Conservation (phyloP, 2,888 invertebrate species). For the Phortica magna region DNA sequence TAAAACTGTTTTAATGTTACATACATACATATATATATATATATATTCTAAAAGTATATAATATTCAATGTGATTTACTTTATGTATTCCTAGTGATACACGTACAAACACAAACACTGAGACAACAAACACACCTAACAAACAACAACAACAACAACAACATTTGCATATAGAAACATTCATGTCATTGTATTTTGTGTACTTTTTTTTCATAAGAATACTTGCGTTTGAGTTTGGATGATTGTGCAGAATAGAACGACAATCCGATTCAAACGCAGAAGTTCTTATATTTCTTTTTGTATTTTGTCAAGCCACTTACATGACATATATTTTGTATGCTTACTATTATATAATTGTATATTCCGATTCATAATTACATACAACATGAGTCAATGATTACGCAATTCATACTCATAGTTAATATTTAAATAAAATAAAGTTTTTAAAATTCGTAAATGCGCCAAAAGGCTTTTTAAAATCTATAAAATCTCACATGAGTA, state of each 20-base stretch:
- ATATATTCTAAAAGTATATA: not conserved
- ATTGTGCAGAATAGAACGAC: not conserved
- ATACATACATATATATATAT: not conserved
- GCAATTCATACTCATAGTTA: too few relatives aligned
- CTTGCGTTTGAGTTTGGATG: not conserved
- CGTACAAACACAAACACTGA: not conserved
- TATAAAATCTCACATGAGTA: too few relatives aligned
- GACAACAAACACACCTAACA: not conserved
- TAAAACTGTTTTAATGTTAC: slow-evolving; percentile 9
- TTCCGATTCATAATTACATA: too few relatives aligned
- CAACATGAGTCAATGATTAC: too few relatives aligned
- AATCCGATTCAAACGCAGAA: too few relatives aligned
- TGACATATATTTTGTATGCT: too few relatives aligned
- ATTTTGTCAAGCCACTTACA: too few relatives aligned
- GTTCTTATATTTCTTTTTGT: too few relatives aligned
- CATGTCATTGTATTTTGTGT: not conserved
- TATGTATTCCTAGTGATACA: slow-evolving; percentile 12
- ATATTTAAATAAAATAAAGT: too few relatives aligned
- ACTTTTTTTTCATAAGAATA: not conserved
- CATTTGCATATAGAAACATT: not conserved
- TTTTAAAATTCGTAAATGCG: too few relatives aligned
- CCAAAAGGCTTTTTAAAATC: too few relatives aligned
- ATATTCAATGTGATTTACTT: slow-evolving; percentile 13
- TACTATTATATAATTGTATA: too few relatives aligned
- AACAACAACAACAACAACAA: not conserved